Evolutionary conservation across 2,113 vertebrate species (phyloP).

Genomic region (Oceanodroma tethys): DNA sequence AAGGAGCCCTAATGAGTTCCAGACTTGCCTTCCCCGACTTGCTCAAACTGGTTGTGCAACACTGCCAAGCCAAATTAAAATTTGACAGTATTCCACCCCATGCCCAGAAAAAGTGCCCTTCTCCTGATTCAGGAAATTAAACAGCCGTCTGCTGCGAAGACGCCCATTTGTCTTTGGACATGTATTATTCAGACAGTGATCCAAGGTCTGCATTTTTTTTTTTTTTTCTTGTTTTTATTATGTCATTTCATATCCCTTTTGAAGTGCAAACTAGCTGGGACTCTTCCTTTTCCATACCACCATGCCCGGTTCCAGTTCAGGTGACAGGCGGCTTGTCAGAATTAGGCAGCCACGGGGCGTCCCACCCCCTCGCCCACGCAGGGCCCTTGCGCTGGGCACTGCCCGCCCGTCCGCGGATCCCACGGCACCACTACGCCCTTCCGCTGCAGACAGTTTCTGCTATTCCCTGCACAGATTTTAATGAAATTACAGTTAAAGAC

Average conservation of each 20-base stretch:
- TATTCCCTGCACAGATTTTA: fast-evolving
- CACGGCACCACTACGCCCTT: fast-evolving
- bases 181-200: neutral
- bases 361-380: neutral
- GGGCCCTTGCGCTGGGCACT: fast-evolving
- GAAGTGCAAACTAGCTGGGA: neutral
- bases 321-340: neutral
- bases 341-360: fast-evolving
- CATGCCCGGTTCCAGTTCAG: neutral
- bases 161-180: neutral
- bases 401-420: fast-evolving
- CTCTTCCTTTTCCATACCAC: neutral
- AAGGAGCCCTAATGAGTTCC: constrained; percentile 59
- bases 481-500: fast-evolving
- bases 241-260: neutral
- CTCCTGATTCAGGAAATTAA: constrained; percentile 4
- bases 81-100: neutral
- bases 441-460: fast-evolving
- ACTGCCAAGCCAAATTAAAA: constrained; percentile 44
- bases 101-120: constrained; percentile 22
- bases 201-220: neutral
- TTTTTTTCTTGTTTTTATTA: neutral
- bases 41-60: neutral
- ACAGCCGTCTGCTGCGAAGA: neutral
- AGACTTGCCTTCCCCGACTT: constrained; percentile 8